phyloP scores from a whole-genome alignment of 2,888 invertebrate species.

The Tolmerus cingulatus region DNA sequence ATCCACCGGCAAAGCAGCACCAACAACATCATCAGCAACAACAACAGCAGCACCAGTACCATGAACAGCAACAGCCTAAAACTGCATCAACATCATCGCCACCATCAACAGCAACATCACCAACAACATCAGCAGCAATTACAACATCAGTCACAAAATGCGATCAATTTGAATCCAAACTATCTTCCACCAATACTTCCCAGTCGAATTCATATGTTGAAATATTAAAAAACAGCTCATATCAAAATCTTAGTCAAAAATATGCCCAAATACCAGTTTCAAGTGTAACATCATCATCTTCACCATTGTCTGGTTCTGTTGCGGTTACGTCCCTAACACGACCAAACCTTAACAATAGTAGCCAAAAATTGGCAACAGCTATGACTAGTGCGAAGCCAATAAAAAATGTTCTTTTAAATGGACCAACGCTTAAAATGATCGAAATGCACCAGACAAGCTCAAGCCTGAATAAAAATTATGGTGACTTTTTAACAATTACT shows the following conservation, averaged over 20 bases:
- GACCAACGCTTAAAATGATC: constrained; percentile 39
- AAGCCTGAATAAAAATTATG: constrained; percentile 58
- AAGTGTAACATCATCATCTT: not conserved
- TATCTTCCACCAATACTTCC: constrained; percentile 54
- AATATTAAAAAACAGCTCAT: constrained; percentile 55
- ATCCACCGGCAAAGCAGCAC: constrained; percentile 59
- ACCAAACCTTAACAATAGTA: not conserved
- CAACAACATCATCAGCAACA: constrained; percentile 51
- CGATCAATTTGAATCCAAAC: constrained; percentile 52
- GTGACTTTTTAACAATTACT: constrained; percentile 58
- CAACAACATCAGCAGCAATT: constrained; percentile 53
- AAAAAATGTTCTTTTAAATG: constrained; percentile 39
- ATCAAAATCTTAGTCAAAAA: constrained; percentile 35
- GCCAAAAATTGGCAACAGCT: constrained; percentile 11
- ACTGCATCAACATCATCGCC: constrained; percentile 51
- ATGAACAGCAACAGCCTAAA: constrained; percentile 46
- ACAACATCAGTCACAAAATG: constrained; percentile 52
- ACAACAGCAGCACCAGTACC: constrained; percentile 50
- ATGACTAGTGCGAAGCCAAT: constrained; percentile 39
- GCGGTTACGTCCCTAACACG: constrained; percentile 34
- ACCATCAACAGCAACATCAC: constrained; percentile 25
- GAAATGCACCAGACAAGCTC: constrained; percentile 47
- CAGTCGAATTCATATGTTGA: constrained; percentile 59
- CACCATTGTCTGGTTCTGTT: not conserved
- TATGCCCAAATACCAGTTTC: not conserved